Evolutionary conservation across 1,140 invertebrate genomes (phyloP).

Genomic region (Chionoecetes opilio): DNA sequence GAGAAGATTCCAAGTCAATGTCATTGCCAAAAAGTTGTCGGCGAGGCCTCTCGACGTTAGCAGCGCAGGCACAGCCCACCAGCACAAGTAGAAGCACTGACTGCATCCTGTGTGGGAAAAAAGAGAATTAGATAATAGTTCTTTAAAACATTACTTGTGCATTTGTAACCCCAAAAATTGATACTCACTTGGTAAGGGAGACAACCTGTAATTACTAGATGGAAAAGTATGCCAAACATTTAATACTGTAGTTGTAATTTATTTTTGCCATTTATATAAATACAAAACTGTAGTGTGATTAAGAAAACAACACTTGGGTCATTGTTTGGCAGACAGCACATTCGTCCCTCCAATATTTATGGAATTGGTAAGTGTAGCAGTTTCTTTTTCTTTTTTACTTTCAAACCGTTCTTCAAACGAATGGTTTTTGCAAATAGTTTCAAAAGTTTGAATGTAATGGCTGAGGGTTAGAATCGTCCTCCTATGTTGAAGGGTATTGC

Average conservation of each 20-base stretch:
- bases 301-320: too few relatives aligned
- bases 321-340: neutral
- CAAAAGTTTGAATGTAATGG: neutral
- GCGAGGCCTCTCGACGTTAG: slow-evolving; percentile 49
- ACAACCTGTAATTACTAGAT: neutral
- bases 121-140: neutral
- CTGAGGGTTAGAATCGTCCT: neutral
- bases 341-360: neutral
- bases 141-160: neutral
- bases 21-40: slow-evolving; percentile 61
- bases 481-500: slow-evolving; percentile 40
- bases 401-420: too few relatives aligned
- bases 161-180: neutral
- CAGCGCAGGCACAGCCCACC: slow-evolving; percentile 54
- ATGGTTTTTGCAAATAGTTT: neutral
- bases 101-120: slow-evolving; percentile 63
- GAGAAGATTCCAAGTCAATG: slow-evolving; percentile 63
- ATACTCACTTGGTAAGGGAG: slow-evolving; percentile 53
- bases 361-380: neutral
- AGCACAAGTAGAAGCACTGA: slow-evolving; percentile 44
- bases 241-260: slow-evolving; percentile 13
- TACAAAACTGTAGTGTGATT: slow-evolving; percentile 29
- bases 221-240: neutral
- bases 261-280: slow-evolving; percentile 72
- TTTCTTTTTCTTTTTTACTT: neutral